A percentile compares a stretch with the other conserved stretches of the same genome.
Evolutionary conservation across 2,113 vertebrate genomes (phyloP).

Genomic region (Oreochromis niloticus): DNA sequence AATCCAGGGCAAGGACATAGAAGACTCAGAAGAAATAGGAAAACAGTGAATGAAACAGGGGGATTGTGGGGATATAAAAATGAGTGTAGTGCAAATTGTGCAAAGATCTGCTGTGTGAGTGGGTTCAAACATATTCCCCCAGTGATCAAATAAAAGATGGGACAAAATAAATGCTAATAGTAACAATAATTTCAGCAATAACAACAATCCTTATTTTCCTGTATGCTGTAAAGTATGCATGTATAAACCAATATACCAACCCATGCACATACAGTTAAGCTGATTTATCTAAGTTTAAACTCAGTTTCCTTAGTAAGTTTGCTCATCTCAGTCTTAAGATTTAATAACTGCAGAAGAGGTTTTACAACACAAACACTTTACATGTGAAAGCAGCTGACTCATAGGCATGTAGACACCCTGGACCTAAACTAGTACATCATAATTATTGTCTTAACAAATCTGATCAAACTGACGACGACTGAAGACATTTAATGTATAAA

Average conservation of each 20-base stretch:
- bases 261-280: not conserved
- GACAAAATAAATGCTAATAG: not conserved
- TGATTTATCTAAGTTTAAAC: not conserved
- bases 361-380: not conserved
- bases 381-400: not conserved
- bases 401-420: not conserved
- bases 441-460: not conserved
- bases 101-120: not conserved
- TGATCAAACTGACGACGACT: not conserved
- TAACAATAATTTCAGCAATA: not conserved
- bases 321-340: not conserved
- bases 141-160: not conserved
- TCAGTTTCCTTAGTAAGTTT: not conserved
- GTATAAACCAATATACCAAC: not conserved
- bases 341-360: not conserved
- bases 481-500: not conserved
- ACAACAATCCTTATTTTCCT: not conserved
- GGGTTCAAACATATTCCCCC: not conserved
- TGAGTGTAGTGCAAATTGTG: not conserved
- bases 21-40: not conserved
- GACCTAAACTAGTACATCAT: not conserved
- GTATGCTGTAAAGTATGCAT: not conserved
- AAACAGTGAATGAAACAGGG: not conserved
- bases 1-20: not conserved
- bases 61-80: not conserved